Percentiles rank a stretch among this genome's conserved stretches.
Conservation (phyloP, 2,113 vertebrate genomes). For the Tiliqua scincoides region DNA sequence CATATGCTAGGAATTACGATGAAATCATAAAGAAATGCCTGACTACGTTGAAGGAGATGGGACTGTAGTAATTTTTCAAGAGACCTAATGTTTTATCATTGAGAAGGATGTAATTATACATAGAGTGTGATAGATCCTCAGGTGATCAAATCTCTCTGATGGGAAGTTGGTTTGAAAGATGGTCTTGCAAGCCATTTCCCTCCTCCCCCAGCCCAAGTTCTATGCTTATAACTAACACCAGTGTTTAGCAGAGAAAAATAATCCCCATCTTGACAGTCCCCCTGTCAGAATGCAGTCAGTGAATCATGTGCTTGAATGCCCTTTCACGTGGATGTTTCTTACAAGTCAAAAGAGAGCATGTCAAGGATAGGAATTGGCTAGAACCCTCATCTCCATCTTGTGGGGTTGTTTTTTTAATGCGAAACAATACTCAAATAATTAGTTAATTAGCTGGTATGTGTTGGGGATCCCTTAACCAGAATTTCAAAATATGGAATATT, state of each 20-base stretch:
- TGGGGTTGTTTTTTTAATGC: too few relatives aligned
- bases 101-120: slow-evolving; percentile 13
- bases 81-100: neutral
- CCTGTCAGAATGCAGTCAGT: neutral
- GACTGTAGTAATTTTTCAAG: slow-evolving; percentile 28
- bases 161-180: slow-evolving; percentile 23
- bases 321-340: too few relatives aligned
- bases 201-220: neutral
- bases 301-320: neutral
- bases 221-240: neutral
- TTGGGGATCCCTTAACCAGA: too few relatives aligned
- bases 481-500: too few relatives aligned
- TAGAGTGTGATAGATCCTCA: slow-evolving; percentile 1
- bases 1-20: slow-evolving; percentile 30
- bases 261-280: too few relatives aligned
- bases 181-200: slow-evolving; percentile 8
- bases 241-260: neutral
- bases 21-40: slow-evolving; percentile 27
- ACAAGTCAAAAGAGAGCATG: too few relatives aligned
- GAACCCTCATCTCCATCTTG: too few relatives aligned
- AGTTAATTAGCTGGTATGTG: too few relatives aligned
- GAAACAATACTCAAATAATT: too few relatives aligned
- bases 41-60: slow-evolving; percentile 17
- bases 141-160: slow-evolving; percentile 11
- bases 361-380: too few relatives aligned